phyloP scores from a whole-genome alignment of 2,888 invertebrate genomes.

The Microctonus aethiopoides region DNA sequence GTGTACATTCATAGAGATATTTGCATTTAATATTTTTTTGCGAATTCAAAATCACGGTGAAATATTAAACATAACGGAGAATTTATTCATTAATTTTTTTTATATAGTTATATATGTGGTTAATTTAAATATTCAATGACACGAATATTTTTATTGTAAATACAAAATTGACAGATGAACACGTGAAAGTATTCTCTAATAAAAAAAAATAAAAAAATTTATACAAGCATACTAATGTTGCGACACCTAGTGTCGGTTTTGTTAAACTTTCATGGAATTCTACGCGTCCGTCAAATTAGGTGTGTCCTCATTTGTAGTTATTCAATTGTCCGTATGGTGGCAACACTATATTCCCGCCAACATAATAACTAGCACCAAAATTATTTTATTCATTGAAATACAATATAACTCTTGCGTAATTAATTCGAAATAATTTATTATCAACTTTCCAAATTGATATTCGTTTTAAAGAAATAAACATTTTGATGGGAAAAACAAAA shows the following conservation, averaged over 20 bases:
- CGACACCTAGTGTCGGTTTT: slow-evolving; percentile 56
- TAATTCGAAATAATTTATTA: no score
- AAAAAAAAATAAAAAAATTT: slow-evolving; percentile 22
- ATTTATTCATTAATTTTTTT: no score
- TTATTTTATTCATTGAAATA: no score
- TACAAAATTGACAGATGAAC: slow-evolving; percentile 34
- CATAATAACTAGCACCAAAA: no score
- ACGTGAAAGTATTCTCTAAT: slow-evolving; percentile 36
- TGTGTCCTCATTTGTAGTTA: neutral
- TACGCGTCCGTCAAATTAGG: neutral
- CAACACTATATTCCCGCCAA: neutral
- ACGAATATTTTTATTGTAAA: neutral
- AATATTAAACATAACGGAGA: no score
- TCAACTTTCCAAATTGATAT: no score
- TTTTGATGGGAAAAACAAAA: no score
- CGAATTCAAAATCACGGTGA: no score
- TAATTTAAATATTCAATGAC: neutral
- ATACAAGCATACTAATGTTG: slow-evolving; percentile 52
- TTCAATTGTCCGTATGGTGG: neutral
- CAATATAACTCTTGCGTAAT: no score
- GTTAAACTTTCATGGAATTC: slow-evolving; percentile 10
- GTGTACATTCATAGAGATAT: no score
- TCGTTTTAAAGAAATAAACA: no score
- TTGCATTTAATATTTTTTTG: no score
- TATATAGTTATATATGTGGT: neutral